Percentiles rank a stretch among this genome's conserved stretches.
phyloP scores from a whole-genome alignment of 2,113 vertebrate species.

The Haliaeetus leucogaster region DNA sequence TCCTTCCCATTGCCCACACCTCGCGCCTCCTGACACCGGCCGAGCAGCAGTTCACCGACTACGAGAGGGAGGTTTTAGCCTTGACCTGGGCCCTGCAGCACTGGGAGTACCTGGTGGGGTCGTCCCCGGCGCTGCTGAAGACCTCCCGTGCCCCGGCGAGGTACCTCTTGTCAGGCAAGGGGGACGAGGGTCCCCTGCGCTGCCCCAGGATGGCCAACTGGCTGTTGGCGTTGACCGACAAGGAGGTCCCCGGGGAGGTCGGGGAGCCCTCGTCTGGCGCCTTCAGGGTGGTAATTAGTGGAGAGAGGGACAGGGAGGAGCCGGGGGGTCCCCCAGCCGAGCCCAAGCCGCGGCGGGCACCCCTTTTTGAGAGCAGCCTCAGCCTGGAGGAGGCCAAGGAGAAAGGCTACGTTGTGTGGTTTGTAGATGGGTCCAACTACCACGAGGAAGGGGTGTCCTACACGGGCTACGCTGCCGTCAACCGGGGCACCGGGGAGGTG shows the following conservation, averaged over 20 bases:
- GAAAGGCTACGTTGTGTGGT: constrained; percentile 7
- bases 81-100: constrained; percentile 55
- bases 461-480: constrained; percentile 6
- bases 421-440: constrained; percentile 36
- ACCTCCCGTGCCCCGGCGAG: background rate
- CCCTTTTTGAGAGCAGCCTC: constrained; percentile 44
- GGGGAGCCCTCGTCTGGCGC: background rate
- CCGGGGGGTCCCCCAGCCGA: fast-evolving
- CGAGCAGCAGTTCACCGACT: constrained; percentile 6
- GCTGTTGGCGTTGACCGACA: background rate
- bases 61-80: constrained; percentile 14
- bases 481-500: background rate
- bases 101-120: constrained; percentile 43
- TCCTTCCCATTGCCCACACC: background rate
- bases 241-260: fast-evolving
- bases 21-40: background rate
- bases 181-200: background rate
- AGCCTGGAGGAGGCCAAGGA: constrained; percentile 27
- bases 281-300: background rate
- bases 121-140: background rate
- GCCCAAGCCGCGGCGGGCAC: fast-evolving
- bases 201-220: constrained; percentile 54
- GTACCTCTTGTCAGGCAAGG: constrained; percentile 6
- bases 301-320: background rate
- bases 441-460: background rate